A percentile compares a stretch with the other conserved stretches of the same genome.
Conservation (phyloP, 2,113 vertebrate species). For the Ptychochromis oligacanthus region DNA sequence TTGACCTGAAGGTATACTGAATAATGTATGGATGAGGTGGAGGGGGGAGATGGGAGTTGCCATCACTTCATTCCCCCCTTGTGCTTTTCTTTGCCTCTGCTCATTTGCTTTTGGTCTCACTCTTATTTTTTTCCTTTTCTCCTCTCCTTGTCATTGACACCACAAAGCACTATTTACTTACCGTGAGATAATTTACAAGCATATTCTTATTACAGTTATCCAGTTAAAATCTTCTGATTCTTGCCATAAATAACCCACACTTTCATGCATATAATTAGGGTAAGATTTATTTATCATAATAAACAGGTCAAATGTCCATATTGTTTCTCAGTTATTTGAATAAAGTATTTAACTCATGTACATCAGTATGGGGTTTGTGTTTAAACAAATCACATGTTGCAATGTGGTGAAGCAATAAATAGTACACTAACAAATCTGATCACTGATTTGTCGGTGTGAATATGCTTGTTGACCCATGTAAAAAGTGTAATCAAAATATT, state of each 20-base stretch:
- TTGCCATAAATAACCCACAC: not conserved
- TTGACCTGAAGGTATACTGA: slow-evolving; percentile 73
- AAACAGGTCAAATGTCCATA: too few species aligned
- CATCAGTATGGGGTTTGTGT: too few species aligned
- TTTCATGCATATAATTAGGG: not conserved
- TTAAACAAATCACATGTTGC: not conserved
- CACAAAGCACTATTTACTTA: not conserved
- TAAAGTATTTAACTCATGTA: not conserved
- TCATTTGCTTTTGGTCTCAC: not conserved
- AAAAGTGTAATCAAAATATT: slow-evolving; percentile 14
- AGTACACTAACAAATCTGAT: not conserved
- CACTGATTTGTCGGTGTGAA: not conserved
- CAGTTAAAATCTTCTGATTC: not conserved
- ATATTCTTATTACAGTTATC: not conserved
- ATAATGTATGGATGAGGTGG: slow-evolving; percentile 65
- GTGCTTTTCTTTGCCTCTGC: not conserved
- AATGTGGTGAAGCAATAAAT: too few species aligned
- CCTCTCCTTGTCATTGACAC: not conserved
- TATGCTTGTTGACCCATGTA: slow-evolving; percentile 4
- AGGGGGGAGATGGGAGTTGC: slow-evolving; percentile 14
- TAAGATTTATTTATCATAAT: not conserved
- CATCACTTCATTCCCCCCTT: slow-evolving; percentile 18
- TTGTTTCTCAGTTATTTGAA: not conserved
- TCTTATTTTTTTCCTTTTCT: not conserved
- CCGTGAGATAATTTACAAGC: not conserved